These are phyloP conservation scores for Phainopepla nitens DNA, from an alignment of 2,113 vertebrate species.

Conservation along the genomic window DNA sequence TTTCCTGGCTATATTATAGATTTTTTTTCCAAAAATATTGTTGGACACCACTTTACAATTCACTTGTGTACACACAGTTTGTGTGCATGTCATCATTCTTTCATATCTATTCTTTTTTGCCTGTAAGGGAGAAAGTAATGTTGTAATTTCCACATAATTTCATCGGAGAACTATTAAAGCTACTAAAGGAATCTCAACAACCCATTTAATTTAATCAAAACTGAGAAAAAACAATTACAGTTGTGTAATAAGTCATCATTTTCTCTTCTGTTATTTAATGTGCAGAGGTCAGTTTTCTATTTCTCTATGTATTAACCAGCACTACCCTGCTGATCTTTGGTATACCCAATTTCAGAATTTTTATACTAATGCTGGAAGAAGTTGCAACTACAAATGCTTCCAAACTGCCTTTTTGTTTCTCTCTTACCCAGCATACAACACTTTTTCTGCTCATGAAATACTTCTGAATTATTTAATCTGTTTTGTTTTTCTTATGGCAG, in stretches of 20 bases:
- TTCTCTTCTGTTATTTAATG: slow-evolving; percentile 3
- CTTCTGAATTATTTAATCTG: background rate
- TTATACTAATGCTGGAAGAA: background rate
- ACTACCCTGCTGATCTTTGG: background rate
- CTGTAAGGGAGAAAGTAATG: background rate
- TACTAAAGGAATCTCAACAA: background rate
- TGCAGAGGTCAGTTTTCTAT: background rate
- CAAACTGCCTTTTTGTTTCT: background rate
- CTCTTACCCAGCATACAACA: background rate
- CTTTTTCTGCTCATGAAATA: background rate
- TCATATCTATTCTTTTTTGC: background rate
- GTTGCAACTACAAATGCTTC: background rate
- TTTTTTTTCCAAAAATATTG: background rate
- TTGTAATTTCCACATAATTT: background rate
- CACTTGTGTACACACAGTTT: background rate
- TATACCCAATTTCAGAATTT: background rate
- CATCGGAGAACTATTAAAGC: background rate
- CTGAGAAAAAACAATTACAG: background rate
- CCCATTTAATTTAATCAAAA: background rate
- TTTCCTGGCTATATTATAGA: background rate
- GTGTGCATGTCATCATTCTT: background rate
- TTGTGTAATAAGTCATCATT: background rate
- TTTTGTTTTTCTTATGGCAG: background rate
- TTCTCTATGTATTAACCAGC: background rate
- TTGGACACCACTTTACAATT: background rate